Base-by-base conservation (phyloP, 1,140 invertebrate species). In the Drosophila nebulosa region DNA sequence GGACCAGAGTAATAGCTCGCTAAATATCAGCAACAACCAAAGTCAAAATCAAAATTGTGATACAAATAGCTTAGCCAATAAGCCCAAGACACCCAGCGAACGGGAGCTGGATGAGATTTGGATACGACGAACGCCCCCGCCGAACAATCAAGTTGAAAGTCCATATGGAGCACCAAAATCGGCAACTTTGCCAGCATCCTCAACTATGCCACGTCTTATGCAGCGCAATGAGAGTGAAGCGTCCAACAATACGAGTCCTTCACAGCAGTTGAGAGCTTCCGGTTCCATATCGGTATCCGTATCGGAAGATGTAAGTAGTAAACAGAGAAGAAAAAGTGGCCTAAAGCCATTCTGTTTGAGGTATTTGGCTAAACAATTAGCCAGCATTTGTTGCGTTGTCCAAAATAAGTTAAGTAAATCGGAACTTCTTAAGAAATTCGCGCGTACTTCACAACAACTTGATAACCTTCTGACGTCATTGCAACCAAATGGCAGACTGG, bases 1-100 rank as follows among this genome's bases (percentile, higher is more conserved):
- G 22, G 94, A 94, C 1, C 94, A 94, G 60, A 95, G 94, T 73
- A 92, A 93, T 55, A 93, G 93, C 35, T 94, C 94, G 0, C 89
- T 95, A 7, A 94, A 95, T 46, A 64, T 51, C 2, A 22, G 50
- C 16, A 72, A 72, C 52, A 53, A 53, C 35, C 55, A n/a, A 18
- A 64, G 78, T 78, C 83, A 88, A 88, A 86, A 78, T 77, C 67
- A 76, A 65, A 71, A 77, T 78, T 89, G 79, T 86, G 80, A 88
- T 89, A 90, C 58, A 57, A 74, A 64, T 59, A 83, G 73, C 32
- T 66, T 81, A 64, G 74, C 58, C 51, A 88, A 62, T 57, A 88
- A 81, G 52, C 69, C 65, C 42, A 65, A 75, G 22, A 88, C 83
- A 61, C 83, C 78, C 71, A 88, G 83, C 52, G 84, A 88, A 61